phyloP scores from a whole-genome alignment of 1,140 invertebrate genomes.

The Procambarus virginalis region DNA sequence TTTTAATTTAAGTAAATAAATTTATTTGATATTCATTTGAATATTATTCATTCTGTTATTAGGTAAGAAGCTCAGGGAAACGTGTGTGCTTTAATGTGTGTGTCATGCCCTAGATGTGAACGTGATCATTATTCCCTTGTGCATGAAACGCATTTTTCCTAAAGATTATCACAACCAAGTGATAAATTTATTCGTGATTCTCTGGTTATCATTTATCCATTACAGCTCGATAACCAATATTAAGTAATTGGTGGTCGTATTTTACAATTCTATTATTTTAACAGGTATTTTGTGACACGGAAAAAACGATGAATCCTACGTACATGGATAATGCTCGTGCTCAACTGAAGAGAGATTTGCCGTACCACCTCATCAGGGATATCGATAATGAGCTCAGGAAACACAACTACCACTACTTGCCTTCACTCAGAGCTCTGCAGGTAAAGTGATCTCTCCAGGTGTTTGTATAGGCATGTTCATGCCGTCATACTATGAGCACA shows the following conservation, averaged over 20 bases:
- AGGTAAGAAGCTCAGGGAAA: too few species aligned
- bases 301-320: slow-evolving; percentile 72
- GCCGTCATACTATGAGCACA: too few species aligned
- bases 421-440: slow-evolving; percentile 71
- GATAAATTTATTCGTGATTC: too few species aligned
- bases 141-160: too few species aligned
- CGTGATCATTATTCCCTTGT: too few species aligned
- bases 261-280: not conserved
- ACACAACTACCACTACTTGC: slow-evolving; percentile 72
- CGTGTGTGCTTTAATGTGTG: too few species aligned
- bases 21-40: too few species aligned
- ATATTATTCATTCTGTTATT: too few species aligned
- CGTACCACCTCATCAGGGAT: slow-evolving; percentile 71
- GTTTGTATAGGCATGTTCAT: not conserved
- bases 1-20: too few species aligned
- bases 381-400: slow-evolving; percentile 72
- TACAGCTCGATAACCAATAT: not conserved
- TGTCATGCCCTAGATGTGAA: too few species aligned
- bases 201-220: not conserved
- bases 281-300: slow-evolving; percentile 72
- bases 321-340: slow-evolving; percentile 73
- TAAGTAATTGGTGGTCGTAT: not conserved
- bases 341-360: slow-evolving; percentile 73
- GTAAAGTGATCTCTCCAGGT: slow-evolving; percentile 9
- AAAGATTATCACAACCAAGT: too few species aligned